phyloP scores from a whole-genome alignment of 2,113 vertebrate genomes.

The Hylia prasina region DNA sequence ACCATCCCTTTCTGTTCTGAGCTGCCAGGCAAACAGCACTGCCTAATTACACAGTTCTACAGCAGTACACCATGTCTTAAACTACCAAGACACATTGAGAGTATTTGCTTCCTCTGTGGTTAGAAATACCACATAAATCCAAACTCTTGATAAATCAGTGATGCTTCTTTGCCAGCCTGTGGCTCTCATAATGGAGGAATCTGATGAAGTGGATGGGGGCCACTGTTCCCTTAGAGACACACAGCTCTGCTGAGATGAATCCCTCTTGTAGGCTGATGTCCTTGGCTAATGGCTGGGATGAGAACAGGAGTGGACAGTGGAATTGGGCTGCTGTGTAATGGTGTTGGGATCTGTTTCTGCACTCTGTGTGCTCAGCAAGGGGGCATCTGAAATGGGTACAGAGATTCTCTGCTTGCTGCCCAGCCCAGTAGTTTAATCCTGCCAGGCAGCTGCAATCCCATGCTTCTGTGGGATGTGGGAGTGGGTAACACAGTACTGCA shows the following conservation, averaged over 20 bases:
- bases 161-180: neutral
- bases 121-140: neutral
- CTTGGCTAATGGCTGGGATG: neutral
- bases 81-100: neutral
- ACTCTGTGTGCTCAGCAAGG: neutral
- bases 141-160: neutral
- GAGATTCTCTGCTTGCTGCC: neutral
- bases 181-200: neutral
- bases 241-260: neutral
- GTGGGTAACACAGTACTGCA: neutral
- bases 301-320: neutral
- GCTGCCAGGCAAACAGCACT: neutral
- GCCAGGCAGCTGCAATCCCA: accelerated
- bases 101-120: neutral
- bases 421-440: neutral
- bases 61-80: neutral
- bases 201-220: neutral
- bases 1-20: neutral
- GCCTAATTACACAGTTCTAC: neutral
- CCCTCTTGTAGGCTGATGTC: neutral
- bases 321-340: neutral
- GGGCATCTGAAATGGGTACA: neutral
- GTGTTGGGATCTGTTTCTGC: neutral
- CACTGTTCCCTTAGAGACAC: neutral
- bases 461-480: neutral